A percentile compares a stretch with the other conserved stretches of the same genome.
Evolutionary conservation across 2,113 vertebrate genomes (phyloP).

Genomic region (Acinonyx jubatus): DNA sequence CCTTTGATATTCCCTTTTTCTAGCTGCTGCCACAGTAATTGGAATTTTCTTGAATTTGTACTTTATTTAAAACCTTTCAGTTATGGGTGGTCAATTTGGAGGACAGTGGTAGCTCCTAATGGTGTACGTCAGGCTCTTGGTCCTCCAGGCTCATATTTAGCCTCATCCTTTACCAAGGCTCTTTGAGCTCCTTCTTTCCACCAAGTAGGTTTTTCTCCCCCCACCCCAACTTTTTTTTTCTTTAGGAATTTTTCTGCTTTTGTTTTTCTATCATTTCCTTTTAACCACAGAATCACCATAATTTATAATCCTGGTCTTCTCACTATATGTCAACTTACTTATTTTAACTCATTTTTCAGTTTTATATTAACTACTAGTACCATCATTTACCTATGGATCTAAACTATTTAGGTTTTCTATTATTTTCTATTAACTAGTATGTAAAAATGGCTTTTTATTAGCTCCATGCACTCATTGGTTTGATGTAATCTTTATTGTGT

Average conservation of each 20-base stretch:
- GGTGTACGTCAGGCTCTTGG: not conserved
- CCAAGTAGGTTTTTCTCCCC: not conserved
- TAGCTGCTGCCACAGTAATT: slow-evolving; percentile 60
- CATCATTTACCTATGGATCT: not conserved
- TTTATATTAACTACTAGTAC: not conserved
- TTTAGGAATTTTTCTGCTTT: not conserved
- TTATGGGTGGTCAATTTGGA: not conserved
- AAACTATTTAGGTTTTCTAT: not conserved
- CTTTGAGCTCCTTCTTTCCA: not conserved
- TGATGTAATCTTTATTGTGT: slow-evolving; percentile 38
- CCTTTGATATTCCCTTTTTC: slow-evolving; percentile 75
- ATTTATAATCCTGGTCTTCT: not conserved
- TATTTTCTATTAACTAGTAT: not conserved
- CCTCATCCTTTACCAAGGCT: not conserved
- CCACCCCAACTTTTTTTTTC: not conserved
- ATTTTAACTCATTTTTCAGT: not conserved
- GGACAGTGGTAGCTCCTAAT: not conserved
- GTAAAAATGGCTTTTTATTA: not conserved
- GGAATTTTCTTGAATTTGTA: slow-evolving; percentile 64
- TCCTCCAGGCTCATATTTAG: not conserved
- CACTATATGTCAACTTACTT: not conserved
- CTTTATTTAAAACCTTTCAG: slow-evolving; percentile 53
- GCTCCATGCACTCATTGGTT: not conserved
- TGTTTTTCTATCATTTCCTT: not conserved
- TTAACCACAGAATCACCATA: not conserved